Conservation (phyloP, 2,888 invertebrate genomes). For the Monopis laevigella region DNA sequence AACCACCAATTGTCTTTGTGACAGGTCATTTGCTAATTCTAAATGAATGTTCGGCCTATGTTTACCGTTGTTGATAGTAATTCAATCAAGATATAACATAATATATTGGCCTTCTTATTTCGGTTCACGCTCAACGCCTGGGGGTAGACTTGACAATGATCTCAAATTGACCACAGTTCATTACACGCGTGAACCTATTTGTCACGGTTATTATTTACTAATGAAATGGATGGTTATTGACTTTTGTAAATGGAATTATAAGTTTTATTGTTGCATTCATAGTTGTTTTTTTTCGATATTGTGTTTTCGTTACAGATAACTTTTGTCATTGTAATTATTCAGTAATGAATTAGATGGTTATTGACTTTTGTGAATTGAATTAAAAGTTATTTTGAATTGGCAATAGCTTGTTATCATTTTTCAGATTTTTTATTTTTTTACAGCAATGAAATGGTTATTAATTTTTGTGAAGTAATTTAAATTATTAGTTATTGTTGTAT, state of each 20-base stretch:
- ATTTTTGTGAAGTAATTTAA: too few species aligned
- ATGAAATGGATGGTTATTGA: not conserved
- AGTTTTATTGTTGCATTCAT: too few species aligned
- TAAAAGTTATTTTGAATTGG: not conserved
- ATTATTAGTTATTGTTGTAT: too few species aligned
- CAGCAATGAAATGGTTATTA: too few species aligned
- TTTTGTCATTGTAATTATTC: not conserved
- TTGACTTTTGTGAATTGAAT: not conserved
- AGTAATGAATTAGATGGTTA: not conserved
- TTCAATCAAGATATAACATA: conserved; percentile 29
- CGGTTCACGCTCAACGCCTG: conserved; percentile 19
- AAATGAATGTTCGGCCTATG: conserved; percentile 21
- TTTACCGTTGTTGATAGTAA: conserved; percentile 15
- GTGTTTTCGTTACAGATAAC: too few species aligned
- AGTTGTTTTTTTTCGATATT: too few species aligned
- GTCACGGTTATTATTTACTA: not conserved
- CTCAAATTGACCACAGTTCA: conserved; percentile 37
- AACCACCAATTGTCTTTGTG: conserved; percentile 40
- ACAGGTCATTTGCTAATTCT: conserved; percentile 47
- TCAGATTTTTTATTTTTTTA: not conserved
- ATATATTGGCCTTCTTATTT: conserved; percentile 39
- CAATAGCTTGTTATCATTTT: not conserved
- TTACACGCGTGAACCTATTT: not conserved
- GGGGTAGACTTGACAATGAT: conserved; percentile 43
- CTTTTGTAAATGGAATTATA: too few species aligned